Percentiles rank a stretch among this genome's conserved stretches.
These are phyloP conservation scores for Sebastes variabilis DNA, from an alignment of 2,797 vertebrate genomes.

Conservation along the genomic window DNA sequence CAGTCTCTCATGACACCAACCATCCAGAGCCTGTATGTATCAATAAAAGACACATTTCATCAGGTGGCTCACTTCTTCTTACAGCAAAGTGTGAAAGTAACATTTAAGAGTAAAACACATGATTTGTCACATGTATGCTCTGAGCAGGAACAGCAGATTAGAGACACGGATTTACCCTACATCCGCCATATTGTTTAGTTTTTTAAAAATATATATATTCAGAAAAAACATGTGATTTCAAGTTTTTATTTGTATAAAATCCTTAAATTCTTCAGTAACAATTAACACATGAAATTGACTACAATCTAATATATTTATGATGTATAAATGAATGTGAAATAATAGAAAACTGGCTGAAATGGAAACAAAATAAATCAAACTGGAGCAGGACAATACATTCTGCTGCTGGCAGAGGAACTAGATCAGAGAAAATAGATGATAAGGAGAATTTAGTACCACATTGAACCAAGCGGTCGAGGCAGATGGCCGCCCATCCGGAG, in stretches of 20 bases:
- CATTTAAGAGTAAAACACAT: not conserved
- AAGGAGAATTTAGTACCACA: not conserved
- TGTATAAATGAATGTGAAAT: not conserved
- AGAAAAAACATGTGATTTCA: not conserved
- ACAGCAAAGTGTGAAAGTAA: not conserved
- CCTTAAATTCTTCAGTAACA: not conserved
- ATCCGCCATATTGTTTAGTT: not conserved
- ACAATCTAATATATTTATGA: not conserved
- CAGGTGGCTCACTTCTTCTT: not conserved
- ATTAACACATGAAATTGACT: not conserved
- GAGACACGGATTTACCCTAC: not conserved
- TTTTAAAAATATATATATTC: not conserved
- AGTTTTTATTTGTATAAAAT: not conserved
- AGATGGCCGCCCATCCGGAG: accelerated
- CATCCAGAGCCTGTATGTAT: not conserved
- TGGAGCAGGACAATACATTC: not conserved
- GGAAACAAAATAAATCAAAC: not conserved
- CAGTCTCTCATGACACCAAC: not conserved
- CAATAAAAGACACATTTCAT: not conserved
- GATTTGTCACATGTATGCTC: not conserved
- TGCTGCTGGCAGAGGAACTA: not conserved
- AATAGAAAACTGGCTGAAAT: not conserved
- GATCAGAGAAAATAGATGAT: not conserved
- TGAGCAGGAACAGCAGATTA: not conserved
- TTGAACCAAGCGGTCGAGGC: no score